Evolutionary conservation across 2,113 vertebrate genomes (phyloP).

Genomic region (Rhineura floridana): DNA sequence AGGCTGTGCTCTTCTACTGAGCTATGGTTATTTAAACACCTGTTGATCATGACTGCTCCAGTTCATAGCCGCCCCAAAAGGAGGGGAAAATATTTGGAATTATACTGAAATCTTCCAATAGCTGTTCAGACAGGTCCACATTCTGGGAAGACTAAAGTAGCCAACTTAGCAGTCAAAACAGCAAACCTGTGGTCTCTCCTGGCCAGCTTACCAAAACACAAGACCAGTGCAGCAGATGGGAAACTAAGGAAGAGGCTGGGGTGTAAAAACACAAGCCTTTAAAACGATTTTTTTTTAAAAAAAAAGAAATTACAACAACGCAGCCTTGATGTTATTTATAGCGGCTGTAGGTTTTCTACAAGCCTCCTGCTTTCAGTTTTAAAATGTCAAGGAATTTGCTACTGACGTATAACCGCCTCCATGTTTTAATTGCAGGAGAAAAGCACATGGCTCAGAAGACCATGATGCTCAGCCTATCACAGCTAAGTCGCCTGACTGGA

Average conservation of each 20-base stretch:
- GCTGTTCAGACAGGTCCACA: not conserved
- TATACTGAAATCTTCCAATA: not conserved
- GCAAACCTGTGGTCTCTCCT: not conserved
- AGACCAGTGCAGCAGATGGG: not conserved
- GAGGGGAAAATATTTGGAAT: not conserved
- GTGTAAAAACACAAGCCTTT: too few relatives aligned
- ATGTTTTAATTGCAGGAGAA: too few relatives aligned
- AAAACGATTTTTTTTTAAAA: not conserved
- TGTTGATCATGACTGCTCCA: not conserved
- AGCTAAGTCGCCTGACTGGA: not conserved
- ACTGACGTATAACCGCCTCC: not conserved
- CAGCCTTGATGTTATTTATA: not conserved
- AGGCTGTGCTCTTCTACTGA: not conserved
- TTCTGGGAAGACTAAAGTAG: not conserved
- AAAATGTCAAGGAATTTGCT: not conserved
- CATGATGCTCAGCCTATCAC: too few relatives aligned
- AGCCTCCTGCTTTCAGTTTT: not conserved
- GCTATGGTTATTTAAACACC: not conserved
- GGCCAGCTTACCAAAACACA: not conserved
- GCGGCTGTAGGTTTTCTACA: not conserved
- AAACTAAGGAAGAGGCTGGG: accelerated
- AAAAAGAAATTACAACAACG: not conserved
- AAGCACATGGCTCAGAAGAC: not conserved
- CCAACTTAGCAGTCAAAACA: not conserved
- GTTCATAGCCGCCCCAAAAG: not conserved